Base-by-base conservation (phyloP, 2,113 vertebrate genomes). In the Euleptes europaea region DNA sequence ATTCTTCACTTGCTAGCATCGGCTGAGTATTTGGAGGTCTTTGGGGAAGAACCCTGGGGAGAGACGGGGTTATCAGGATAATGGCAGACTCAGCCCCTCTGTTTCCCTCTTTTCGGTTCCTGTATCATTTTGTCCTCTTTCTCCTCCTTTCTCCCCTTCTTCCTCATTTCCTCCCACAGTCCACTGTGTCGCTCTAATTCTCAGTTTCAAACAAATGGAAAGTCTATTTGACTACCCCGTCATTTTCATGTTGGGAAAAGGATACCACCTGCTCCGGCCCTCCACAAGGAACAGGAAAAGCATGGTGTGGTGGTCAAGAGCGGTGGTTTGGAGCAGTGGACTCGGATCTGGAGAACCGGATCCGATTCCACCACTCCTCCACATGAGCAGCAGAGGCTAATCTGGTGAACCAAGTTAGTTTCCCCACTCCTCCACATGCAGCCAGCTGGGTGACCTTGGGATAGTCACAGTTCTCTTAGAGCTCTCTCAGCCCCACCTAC, bases 1-100 rank as follows among this genome's bases (percentile, higher is more conserved):
- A 42, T 86, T 87, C 79, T 82, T 86, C 91, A 91, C 90, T 91
- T 86, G 90, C 89, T 90, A 84, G 85, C 74, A 87, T 57, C 0
- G 0, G 75, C 89, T 91, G 86, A 87, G 78, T 91, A 89, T 88
- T 90, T 92, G 84, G 83, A 93, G 89, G 92, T 82, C 86, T 54
- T 84, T 91, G 90, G 88, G 86, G 90, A 87, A 83, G 88, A 93
- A 92, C 86, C 88, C 89, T 87, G 80, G 78, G 54, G 28, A 84
- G 88, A 90, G 51, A 51, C 4, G 89, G 85, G 89, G 80, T 78
- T 88, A 93, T 84, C 71, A 85, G 82, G 77, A 33, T 87, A 90
- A 83, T 77, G 70, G 84, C 70, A 79, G 77, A 28, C 79, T 80
- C 82, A 84, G 13, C 47, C 71, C 23, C 83, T 66, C 89, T 77